Evolutionary conservation across 2,888 invertebrate genomes (phyloP), one percentile per base, ranked within the genome.

Genomic region (Phania funesta): DNA sequence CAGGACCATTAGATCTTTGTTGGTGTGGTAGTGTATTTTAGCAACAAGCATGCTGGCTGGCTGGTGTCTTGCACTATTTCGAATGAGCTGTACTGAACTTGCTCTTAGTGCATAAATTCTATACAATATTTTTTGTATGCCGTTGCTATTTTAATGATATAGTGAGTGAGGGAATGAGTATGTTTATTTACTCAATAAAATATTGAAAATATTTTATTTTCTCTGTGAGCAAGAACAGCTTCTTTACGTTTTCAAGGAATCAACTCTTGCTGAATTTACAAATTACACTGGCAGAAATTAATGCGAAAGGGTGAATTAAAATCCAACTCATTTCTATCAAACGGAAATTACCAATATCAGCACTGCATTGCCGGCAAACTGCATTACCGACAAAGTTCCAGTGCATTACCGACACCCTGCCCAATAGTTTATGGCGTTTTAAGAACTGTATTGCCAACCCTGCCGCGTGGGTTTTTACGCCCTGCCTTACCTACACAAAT

Each of bases 121-220:
- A 20, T 24, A 24, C 58, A 76, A 67, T 67, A 60, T 76, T 62
- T 44, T 22, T 60, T 58, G 48, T 41, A 24, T 58, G n/a, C 11
- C 41, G 11, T 38, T 38, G n/a, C 7, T 22, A 18, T 58, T 38
- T 38, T 24, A 48, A 58, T 46, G 20, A 50, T 67, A 48, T 22
- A 56, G 48, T 26, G 70, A 76, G 46, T 77, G 22, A 56, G 48
- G 20, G 70, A 76, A 38, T 77, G 22, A 29, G 54, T 16, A 38
- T 52, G 58, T 71, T 79, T 65, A 73, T 65, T 71, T 79, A 60
- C 65, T 79, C 32, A 58, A 65, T 78, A 58, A 65, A 78, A 71
- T 78, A 71, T 73, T 65, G 41, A 60, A 79, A 50, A 50, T 60
- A 65, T 79, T 73, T 62, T 29, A 48, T 56, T 77, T 73, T 73